Percentiles rank a stretch among this genome's conserved stretches.
These are phyloP conservation scores for Dynastes hyllus DNA, from an alignment of 2,888 invertebrate species.

Conservation along the genomic window DNA sequence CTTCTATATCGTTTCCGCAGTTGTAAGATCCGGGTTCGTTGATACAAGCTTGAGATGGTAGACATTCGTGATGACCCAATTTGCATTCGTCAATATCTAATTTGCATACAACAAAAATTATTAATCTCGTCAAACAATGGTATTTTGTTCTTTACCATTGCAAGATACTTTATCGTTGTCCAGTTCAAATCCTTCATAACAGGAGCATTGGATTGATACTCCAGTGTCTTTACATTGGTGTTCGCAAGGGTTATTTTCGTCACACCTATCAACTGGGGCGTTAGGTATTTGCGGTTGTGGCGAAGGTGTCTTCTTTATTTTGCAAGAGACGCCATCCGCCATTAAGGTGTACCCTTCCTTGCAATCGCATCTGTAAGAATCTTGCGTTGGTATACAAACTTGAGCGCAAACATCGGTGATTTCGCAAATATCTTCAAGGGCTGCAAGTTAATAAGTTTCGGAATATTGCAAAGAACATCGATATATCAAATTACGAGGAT, in stretches of 20 bases:
- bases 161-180: constrained; percentile 80
- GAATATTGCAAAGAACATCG: constrained; percentile 27
- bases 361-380: constrained; percentile 83
- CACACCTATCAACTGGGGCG: constrained; percentile 68
- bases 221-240: constrained; percentile 84
- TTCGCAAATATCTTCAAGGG: constrained; percentile 75
- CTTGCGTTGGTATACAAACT: constrained; percentile 82
- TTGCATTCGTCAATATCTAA: constrained; percentile 79
- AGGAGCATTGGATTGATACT: constrained; percentile 80
- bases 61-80: constrained; percentile 72
- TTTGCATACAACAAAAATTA: not conserved
- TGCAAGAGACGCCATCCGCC: constrained; percentile 82
- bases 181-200: constrained; percentile 81
- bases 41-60: constrained; percentile 70
- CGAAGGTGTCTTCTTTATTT: constrained; percentile 66
- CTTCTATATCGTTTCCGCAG: constrained; percentile 69
- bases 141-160: constrained; percentile 66
- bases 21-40: constrained; percentile 75
- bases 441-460: constrained; percentile 54
- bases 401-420: constrained; percentile 82
- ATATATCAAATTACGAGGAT: constrained; percentile 29
- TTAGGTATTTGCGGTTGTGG: constrained; percentile 9
- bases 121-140: not conserved
- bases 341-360: constrained; percentile 80
- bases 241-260: constrained; percentile 80